These are phyloP conservation scores for Aeoliscus strigatus DNA, from an alignment of 2,797 vertebrate species.

Conservation along the genomic window DNA sequence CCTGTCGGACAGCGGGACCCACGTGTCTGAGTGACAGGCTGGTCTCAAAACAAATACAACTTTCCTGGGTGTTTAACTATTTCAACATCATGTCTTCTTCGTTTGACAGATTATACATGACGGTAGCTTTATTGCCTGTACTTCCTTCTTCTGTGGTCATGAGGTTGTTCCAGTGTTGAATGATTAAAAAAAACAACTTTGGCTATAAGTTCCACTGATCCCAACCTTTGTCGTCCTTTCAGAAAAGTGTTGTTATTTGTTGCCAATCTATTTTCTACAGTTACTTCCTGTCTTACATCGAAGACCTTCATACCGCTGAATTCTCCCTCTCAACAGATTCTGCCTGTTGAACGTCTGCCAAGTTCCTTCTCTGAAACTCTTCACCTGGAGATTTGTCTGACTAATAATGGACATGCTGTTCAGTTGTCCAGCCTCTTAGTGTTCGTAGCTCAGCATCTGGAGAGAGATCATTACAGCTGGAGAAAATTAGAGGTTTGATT, in stretches of 20 bases:
- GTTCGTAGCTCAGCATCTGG: constrained; percentile 56
- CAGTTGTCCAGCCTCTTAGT: constrained; percentile 18
- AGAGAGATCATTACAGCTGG: constrained; percentile 49
- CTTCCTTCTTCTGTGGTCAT: constrained; percentile 58
- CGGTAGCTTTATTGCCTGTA: constrained; percentile 51
- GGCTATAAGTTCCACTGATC: constrained; percentile 34
- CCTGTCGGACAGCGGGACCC: too few relatives aligned
- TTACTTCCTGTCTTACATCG: too few relatives aligned
- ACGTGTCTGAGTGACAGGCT: too few relatives aligned
- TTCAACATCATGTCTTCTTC: constrained; percentile 36
- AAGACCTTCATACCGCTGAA: too few relatives aligned
- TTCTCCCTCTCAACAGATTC: too few relatives aligned
- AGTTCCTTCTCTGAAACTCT: constrained; percentile 5
- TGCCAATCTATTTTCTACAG: too few relatives aligned
- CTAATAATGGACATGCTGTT: constrained; percentile 7
- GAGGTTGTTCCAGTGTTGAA: constrained; percentile 48
- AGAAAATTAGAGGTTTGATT: constrained; percentile 61
- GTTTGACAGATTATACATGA: constrained; percentile 36
- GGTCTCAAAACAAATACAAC: too few relatives aligned
- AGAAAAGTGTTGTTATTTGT: not conserved
- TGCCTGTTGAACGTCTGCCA: too few relatives aligned
- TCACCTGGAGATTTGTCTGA: constrained; percentile 1
- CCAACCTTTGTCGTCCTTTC: constrained; percentile 8
- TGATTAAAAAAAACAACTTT: constrained; percentile 55
- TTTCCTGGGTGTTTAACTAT: constrained; percentile 27